Conservation (phyloP, 2,113 vertebrate species). For the Telmatochromis brachygnathus region DNA sequence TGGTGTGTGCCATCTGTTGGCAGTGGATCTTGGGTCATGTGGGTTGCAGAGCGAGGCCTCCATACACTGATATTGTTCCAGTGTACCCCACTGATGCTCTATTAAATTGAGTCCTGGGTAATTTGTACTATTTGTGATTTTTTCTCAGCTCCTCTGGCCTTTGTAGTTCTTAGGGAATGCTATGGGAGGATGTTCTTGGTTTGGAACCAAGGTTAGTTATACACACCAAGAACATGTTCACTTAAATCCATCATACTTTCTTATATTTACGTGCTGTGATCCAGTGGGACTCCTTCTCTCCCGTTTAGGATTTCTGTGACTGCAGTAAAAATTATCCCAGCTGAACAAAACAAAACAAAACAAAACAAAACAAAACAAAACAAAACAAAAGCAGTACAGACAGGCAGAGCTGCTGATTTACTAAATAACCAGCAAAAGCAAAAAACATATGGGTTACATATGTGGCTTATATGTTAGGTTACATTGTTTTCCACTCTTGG, state of each 20-base stretch:
- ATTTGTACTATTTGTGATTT: not conserved
- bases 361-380: not conserved
- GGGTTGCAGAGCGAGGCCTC: not conserved
- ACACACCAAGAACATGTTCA: not conserved
- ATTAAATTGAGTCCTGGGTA: not conserved
- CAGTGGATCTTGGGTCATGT: not conserved
- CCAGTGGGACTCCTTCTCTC: not conserved
- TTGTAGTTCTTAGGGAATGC: not conserved
- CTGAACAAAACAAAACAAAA: not conserved
- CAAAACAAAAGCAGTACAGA: not conserved
- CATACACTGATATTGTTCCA: not conserved
- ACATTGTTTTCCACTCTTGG: not conserved
- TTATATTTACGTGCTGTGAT: not conserved
- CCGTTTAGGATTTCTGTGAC: not conserved
- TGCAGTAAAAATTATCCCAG: not conserved
- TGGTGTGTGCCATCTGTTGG: not conserved
- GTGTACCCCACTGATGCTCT: not conserved
- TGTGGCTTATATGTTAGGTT: not conserved
- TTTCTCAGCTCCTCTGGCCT: not conserved
- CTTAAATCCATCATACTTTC: not conserved
- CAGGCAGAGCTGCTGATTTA: not conserved
- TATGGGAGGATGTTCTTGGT: not conserved
- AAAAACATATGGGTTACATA: not conserved
- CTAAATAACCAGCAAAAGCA: not conserved
- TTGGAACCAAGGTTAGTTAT: not conserved